These are phyloP conservation scores for Drosophila tani DNA, from an alignment of 1,140 invertebrate species.

Conservation along the genomic window DNA sequence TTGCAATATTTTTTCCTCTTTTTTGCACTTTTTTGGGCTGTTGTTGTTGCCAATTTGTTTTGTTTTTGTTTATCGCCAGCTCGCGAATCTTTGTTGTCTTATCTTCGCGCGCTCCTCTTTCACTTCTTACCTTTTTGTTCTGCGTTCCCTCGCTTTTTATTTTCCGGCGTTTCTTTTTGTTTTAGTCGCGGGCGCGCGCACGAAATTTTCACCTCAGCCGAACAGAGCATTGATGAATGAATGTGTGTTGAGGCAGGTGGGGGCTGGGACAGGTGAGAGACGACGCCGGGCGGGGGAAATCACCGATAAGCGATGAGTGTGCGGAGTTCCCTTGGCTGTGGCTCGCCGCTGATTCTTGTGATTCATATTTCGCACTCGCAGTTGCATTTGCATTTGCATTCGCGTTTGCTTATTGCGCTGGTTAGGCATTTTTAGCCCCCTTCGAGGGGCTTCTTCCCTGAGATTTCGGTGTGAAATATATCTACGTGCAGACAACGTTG, in stretches of 20 bases:
- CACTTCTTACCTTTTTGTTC: constrained; percentile 2
- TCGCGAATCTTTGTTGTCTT: constrained; percentile 47
- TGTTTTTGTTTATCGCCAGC: constrained; percentile 69
- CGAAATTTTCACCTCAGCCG: constrained; percentile 61
- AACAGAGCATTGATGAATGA: constrained; percentile 71
- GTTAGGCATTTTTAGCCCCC: constrained; percentile 64
- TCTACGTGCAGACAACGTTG: constrained; percentile 56
- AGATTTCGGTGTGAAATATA: constrained; percentile 67
- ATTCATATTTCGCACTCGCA: constrained; percentile 62
- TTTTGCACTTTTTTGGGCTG: constrained; percentile 28
- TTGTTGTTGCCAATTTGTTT: constrained; percentile 40
- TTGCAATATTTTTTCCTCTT: constrained; percentile 23
- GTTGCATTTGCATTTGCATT: constrained; percentile 43
- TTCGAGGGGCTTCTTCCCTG: constrained; percentile 22
- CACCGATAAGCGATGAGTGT: constrained; percentile 64
- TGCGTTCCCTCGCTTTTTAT: constrained; percentile 15
- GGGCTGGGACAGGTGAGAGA: not conserved
- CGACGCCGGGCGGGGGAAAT: constrained; percentile 3
- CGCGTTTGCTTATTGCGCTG: constrained; percentile 69
- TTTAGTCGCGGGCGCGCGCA: constrained; percentile 65
- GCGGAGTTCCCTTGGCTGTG: constrained; percentile 70
- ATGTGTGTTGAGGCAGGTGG: constrained; percentile 9
- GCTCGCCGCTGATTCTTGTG: constrained; percentile 39
- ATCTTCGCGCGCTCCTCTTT: constrained; percentile 33
- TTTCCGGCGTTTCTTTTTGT: constrained; percentile 33